Percentiles rank a stretch among this genome's conserved stretches.
Conservation (phyloP, 2,888 invertebrate genomes). For the Zygothrica quintamaculata region DNA sequence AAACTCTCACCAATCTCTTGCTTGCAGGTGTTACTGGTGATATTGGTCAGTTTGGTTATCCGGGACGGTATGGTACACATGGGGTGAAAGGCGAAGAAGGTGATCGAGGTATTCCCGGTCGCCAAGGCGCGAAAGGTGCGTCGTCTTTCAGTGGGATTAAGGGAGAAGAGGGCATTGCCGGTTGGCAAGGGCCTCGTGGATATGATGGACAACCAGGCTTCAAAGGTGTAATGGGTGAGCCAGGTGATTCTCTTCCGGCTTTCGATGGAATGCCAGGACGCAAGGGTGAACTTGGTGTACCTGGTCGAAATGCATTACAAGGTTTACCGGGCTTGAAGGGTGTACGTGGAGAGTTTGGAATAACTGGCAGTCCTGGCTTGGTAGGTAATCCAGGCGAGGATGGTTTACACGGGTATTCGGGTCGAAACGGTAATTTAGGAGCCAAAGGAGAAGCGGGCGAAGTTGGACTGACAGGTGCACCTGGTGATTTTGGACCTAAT, state of each 20-base stretch:
- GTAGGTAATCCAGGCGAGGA: slow-evolving; percentile 85
- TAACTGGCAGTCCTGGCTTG: slow-evolving; percentile 86
- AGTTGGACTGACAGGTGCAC: slow-evolving; percentile 85
- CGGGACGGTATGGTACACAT: slow-evolving; percentile 67
- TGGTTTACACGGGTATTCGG: slow-evolving; percentile 81
- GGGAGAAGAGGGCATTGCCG: slow-evolving; percentile 87
- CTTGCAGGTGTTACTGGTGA: slow-evolving; percentile 74
- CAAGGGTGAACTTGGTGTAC: slow-evolving; percentile 88
- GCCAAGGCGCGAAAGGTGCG: slow-evolving; percentile 86
- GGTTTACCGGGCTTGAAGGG: slow-evolving; percentile 86
- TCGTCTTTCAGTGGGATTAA: slow-evolving; percentile 87
- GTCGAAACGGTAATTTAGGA: slow-evolving; percentile 85
- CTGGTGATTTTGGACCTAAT: slow-evolving; percentile 86
- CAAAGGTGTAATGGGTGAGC: slow-evolving; percentile 87
- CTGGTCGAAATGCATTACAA: slow-evolving; percentile 85
- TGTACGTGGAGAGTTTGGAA: slow-evolving; percentile 85
- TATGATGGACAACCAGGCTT: slow-evolving; percentile 68
- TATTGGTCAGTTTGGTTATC: slow-evolving; percentile 72
- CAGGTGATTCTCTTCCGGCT: slow-evolving; percentile 86
- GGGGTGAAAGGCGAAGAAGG: slow-evolving; percentile 82
- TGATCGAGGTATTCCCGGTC: slow-evolving; percentile 70
- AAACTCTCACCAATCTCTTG: neutral
- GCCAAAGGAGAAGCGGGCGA: slow-evolving; percentile 84
- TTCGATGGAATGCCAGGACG: slow-evolving; percentile 85
- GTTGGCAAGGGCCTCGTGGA: slow-evolving; percentile 85